Base-by-base conservation (phyloP, 2,888 invertebrate species). In the Pecten maximus region DNA sequence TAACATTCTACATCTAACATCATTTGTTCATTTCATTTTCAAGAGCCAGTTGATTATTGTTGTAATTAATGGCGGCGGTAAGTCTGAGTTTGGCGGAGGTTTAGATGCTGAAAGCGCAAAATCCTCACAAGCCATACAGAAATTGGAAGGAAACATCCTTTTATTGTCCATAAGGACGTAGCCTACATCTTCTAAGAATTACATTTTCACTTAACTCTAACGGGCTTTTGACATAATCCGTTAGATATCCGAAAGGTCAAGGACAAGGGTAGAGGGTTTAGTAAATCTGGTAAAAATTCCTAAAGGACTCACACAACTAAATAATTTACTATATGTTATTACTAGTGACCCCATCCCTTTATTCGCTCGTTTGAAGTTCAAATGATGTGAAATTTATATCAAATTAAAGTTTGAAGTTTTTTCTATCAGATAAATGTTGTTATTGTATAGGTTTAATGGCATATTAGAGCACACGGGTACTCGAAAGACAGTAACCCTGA, bases 21-120 rank as follows among this genome's bases (percentile, higher is more conserved):
- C 60, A 60, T 60, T 60, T 60, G n/a, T 60, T 60, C 60, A 60
- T 60, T 60, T 60, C 60, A 23, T 60, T 60, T 60, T 60, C 60
- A 60, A 60, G 60, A 4, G 60, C 8, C 23, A 3, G 60, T 60
- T 60, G 60, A 60, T 60, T 60, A 60, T 60, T 60, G 60, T 60
- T 23, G 23, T 60, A 60, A 60, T 60, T 23, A 6, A 8, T 60
- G 60, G 60, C 60, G 60, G 8, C 60, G 23, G n/a, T 8, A 60
- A n/a, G 60, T 60, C 60, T 60, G 60, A 23, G 60, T 0, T 23
- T 60, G 19, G 8, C 2, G 23, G 23, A 23, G 60, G n/a, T n/a
- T n/a, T 8, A 44, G 44, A n/a, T 60, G 23, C 60, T 19, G n/a
- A 60, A 60, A 60, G 23, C 60, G n/a, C n/a, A 2, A 60, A 60